Base-by-base conservation (phyloP, 2,113 vertebrate genomes). In the Pygoscelis adeliae region DNA sequence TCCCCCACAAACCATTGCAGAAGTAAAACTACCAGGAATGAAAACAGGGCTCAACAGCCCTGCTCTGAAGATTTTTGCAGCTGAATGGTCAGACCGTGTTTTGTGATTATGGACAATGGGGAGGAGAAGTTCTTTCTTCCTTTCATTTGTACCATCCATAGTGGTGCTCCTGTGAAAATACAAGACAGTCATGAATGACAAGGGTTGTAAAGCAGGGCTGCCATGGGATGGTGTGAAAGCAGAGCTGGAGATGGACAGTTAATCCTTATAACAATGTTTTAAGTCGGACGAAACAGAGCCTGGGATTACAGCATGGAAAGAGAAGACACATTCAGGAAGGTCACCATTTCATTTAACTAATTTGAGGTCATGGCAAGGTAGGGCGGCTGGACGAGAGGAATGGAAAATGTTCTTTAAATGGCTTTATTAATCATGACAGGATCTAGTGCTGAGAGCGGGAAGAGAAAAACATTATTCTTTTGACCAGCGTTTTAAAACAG, bases 311-410 rank as follows among this genome's bases (percentile, higher is more conserved):
- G 32, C 34, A 20, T 5, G 21, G 63, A 61, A 95, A 50, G 36
- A 66, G 58, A 85, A 66, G 70, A 22, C 36, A 63, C 58, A 44
- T 79, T 90, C 90, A 90, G 86, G 82, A 93, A 94, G 77, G 76
- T 53, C 71, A 82, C 23, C 29, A 9, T 92, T 97, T 93, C 72
- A 77, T 92, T 93, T 92, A 87, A 95, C 66, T 91, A 78, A 96
- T 95, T 94, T 67, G 88, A 95, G 70, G 78, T 94, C 71, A 77
- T 92, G 87, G 71, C 87, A 89, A 96, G 82, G 80, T 94, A 92
- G 58, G 52, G 66, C 44, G 95, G 62, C 86, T 91, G 88, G 83
- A 83, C 90, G 92, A 84, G 62, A 78, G 23, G 96, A 86, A 95
- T 59, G 13, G 88, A 90, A 95, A 95, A 91, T 58, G 32, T 79